These are phyloP conservation scores for Chelonoidis abingdonii DNA, from an alignment of 2,113 vertebrate species.

Conservation along the genomic window DNA sequence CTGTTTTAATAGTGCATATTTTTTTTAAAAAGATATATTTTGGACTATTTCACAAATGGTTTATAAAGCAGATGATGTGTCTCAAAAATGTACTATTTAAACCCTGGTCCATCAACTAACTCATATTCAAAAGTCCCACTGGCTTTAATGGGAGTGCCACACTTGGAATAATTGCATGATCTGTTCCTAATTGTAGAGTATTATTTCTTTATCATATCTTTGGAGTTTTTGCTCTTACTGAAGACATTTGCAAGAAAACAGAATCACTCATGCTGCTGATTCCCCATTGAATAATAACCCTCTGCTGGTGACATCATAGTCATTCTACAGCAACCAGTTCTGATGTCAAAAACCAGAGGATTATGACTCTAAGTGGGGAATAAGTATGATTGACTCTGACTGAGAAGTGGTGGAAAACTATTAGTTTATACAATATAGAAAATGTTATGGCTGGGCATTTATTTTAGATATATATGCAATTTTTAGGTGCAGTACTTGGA, in stretches of 20 bases:
- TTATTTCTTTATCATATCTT: neutral
- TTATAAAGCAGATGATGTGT: neutral
- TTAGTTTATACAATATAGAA: neutral
- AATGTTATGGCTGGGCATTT: neutral
- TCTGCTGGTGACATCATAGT: neutral
- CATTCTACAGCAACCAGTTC: conserved; percentile 16
- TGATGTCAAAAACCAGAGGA: neutral
- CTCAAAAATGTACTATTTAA: neutral
- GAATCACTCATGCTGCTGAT: neutral
- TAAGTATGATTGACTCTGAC: neutral
- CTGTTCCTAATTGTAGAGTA: neutral
- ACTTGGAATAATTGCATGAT: neutral
- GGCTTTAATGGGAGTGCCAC: neutral
- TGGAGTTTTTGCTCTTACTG: neutral
- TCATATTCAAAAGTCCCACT: neutral
- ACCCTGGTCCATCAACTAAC: neutral
- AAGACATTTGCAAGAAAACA: neutral
- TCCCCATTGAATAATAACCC: conserved; percentile 10
- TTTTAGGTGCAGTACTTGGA: neutral
- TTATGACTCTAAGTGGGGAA: neutral
- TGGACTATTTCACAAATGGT: neutral
- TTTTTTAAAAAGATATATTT: neutral
- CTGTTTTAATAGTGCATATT: neutral
- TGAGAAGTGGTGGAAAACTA: neutral
- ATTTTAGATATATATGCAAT: neutral